Evolutionary conservation across 2,113 vertebrate genomes (phyloP), one percentile per base, ranked within the genome.

Genomic region (Serilophus lunatus): DNA sequence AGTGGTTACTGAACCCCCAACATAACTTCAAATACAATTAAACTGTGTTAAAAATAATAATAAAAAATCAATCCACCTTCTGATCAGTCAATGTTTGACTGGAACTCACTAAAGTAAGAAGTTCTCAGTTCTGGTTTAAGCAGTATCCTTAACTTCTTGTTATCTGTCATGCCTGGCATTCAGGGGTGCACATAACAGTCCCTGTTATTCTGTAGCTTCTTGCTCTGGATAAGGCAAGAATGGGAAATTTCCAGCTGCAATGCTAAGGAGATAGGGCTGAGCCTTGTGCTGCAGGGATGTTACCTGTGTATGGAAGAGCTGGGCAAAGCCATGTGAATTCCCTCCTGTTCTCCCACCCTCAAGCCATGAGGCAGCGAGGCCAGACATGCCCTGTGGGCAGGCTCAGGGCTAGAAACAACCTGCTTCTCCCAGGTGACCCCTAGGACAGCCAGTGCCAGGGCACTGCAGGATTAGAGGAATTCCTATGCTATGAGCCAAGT

Each of bases 11-110:
- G 94, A 98, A 96, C 50, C 91, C 87, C 95, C 93, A 95, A 53
- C 95, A 97, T 90, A 90, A 97, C 97, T 97, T 97, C 96, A 96
- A 87, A 85, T 96, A 95, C 96, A 96, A 98, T 96, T 97, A 97
- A 97, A 92, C 59, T 35, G 38, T 40, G 82, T 64, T 82, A 68
- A 90, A 82, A 87, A 85, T 29, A 94, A 38, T 57, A 76, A 60
- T 23, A 82, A 65, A 82, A 93, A 86, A 70, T 3, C 63, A 83
- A 33, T 12, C 54, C 53, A 86, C 63, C 56, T 88, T 83, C 78
- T 72, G 61, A 86, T 90, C 51, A 93, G 33, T 28, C 57, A 47
- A 7, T 35, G 25, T 63, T 79, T 66, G 38, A 70, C 56, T 56
- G n/a, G 50, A 83, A 72, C 35, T 76, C 36, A 47, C 38, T 49